Conservation (phyloP, 30 jellyfish, hydroid and myxozoan genomes). For the Aurelia sp. region DNA sequence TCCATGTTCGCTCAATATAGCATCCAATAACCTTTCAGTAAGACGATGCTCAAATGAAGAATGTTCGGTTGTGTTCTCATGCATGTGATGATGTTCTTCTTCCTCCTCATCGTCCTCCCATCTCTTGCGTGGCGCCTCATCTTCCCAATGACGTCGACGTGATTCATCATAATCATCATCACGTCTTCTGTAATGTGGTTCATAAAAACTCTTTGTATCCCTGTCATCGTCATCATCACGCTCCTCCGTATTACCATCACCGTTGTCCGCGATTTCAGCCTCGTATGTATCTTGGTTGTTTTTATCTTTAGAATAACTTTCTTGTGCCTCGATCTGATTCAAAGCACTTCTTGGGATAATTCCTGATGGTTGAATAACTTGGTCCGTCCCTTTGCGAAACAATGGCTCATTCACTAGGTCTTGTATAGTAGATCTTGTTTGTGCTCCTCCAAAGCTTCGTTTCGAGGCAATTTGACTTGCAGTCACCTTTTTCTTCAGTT, state of each 20-base stretch:
- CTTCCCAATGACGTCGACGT: constrained; percentile 39
- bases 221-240: constrained; percentile 25
- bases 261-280: constrained; percentile 55
- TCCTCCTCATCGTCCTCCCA: constrained; percentile 71
- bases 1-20: constrained; percentile 67
- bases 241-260: constrained; percentile 31
- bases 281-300: constrained; percentile 22
- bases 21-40: constrained; percentile 92
- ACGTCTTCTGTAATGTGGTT: constrained; percentile 10
- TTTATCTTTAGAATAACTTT: background rate
- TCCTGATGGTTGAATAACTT: constrained; percentile 32
- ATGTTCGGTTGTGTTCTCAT: constrained; percentile 69
- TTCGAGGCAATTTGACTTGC: background rate
- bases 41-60: constrained; percentile 83
- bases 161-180: constrained; percentile 51
- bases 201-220: background rate
- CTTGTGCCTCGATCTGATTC: constrained; percentile 58
- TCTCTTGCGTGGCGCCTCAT: constrained; percentile 33
- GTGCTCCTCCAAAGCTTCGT: constrained; percentile 11
- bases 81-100: constrained; percentile 50
- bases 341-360: constrained; percentile 59
- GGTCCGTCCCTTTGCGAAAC: constrained; percentile 26
- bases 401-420: background rate
- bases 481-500: background rate
- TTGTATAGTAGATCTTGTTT: background rate